Percentiles rank a stretch among this genome's conserved stretches.
These are phyloP conservation scores for Staurois parvus DNA, from an alignment of 2,797 vertebrate genomes.

Conservation along the genomic window DNA sequence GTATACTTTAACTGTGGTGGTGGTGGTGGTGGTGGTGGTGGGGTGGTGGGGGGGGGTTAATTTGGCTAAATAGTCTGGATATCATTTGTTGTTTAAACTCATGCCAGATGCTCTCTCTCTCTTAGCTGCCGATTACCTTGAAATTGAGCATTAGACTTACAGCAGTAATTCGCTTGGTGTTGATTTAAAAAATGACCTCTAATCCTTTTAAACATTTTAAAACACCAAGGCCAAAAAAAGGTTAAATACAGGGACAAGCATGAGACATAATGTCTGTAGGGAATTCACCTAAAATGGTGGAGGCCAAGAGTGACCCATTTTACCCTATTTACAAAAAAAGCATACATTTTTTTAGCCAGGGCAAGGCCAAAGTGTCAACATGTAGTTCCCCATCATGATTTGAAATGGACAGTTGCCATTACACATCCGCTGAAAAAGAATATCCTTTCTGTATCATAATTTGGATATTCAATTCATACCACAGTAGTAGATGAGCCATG, in stretches of 20 bases:
- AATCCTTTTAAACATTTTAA: slow-evolving; percentile 46
- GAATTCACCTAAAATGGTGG: slow-evolving; percentile 25
- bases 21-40: too few species aligned
- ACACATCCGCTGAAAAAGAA: not conserved
- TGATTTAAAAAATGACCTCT: slow-evolving; percentile 48
- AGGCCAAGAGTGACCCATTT: slow-evolving; percentile 16
- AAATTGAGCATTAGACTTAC: slow-evolving; percentile 41
- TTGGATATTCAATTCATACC: too few species aligned
- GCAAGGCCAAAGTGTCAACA: slow-evolving; percentile 6
- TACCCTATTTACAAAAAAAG: slow-evolving; percentile 14
- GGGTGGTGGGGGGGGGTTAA: too few species aligned
- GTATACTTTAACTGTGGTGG: too few species aligned
- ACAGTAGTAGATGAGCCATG: too few species aligned
- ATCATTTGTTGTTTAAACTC: slow-evolving; percentile 2
- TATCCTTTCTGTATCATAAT: not conserved
- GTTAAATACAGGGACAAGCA: slow-evolving; percentile 41
- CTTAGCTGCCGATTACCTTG: slow-evolving; percentile 42
- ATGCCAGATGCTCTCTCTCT: slow-evolving; percentile 25
- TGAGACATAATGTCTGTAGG: slow-evolving; percentile 46
- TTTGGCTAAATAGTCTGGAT: not conserved
- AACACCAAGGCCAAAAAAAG: slow-evolving; percentile 10
- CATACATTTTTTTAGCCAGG: not conserved
- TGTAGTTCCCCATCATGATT: not conserved
- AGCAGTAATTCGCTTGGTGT: slow-evolving; percentile 46
- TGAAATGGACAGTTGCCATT: not conserved